Base-by-base conservation (phyloP, 2,113 vertebrate genomes). In the Gopherus evgoodei region DNA sequence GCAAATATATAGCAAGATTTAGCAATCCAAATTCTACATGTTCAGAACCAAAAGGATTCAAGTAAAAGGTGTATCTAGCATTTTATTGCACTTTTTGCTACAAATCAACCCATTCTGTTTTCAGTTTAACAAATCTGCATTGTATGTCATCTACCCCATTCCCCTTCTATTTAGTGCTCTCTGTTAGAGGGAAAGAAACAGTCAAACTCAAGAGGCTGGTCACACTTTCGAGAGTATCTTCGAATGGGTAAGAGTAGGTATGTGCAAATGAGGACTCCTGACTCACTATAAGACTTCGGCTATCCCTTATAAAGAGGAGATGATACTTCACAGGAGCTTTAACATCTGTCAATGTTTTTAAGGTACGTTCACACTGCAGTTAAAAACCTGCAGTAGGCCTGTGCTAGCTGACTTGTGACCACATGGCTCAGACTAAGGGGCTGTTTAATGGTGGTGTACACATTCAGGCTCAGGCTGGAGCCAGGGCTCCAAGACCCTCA, bases 121-220 rank as follows among this genome's bases (percentile, higher is more conserved):
- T 2, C 1, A 27, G 31, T 9, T 38, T 75, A 38, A 5, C 2
- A 0, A 12, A 83, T 47, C 83, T 56, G 31, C 38, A 4, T n/a
- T 49, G 69, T 42, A 8, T 8, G 75, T 19, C 85, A 57, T 83
- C 85, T 81, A 10, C 35, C 35, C 31, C 35, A 13, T 65, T 44
- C 13, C 1, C 84, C n/a, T 24, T 31, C 31, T 47, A 38, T 29
- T 81, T 2, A 29, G 0, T 75, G 31, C 89, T 47, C 24, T 22
- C 42, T 22, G 9, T 2, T 47, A 38, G 29, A 27, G 8, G 19
- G 89, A 69, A 47, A 92, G 83, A 14, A 91, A 81, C 25, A 2
- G 42, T 24, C 42, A 78, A 13, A 27, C 22, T 47, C 6, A 9
- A 9, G 42, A 27, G 65, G n/a, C 42, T 78, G 25, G 38, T 25